Evolutionary conservation across 2,113 vertebrate genomes (phyloP), one percentile per base, ranked within the genome.

Genomic region (Platysteira castanea): DNA sequence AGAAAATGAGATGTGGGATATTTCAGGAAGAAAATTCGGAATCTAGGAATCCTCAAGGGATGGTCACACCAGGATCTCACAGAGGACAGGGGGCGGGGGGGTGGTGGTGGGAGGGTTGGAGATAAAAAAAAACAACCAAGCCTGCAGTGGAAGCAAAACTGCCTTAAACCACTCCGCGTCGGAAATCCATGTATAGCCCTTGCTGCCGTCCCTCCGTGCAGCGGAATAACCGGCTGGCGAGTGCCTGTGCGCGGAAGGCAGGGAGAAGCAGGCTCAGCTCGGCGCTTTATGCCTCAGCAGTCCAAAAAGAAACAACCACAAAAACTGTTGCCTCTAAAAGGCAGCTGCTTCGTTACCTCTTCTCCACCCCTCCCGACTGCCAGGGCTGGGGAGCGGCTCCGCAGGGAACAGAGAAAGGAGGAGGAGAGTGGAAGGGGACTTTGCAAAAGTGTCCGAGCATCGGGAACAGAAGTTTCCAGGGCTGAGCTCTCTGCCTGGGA

Each of bases 271-370:
- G 63, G 16, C 91, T 79, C 67, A 19, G 63, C 78, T 39, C 7
- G 1, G 53, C 24, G 6, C 70, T 94, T 94, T 86, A 42, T 73
- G 87, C 89, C 61, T 96, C 93, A 70, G 82, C 50, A 59, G 35
- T 79, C 73, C 57, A 61, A 87, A 96, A 94, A 77, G 93, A 95
- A 93, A 96, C 91, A 92, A 46, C 63, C 20, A 76, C 52, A 77
- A 65, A 89, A 80, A 82, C 73, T 94, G 93, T 96, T 96, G 94
- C 91, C 89, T 91, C 77, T 88, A 90, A 94, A 96, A 96, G 84
- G 93, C 90, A 95, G 87, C 90, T 85, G 88, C 77, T 73, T 28
- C 91, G 77, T 88, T 56, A 90, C 83, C 74, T 95, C 86, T 86
- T 76, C 95, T 76, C 93, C 82, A 89, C 86, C 64, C 90, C 68